Conservation (phyloP, 2,888 invertebrate species). For the Troides helena region DNA sequence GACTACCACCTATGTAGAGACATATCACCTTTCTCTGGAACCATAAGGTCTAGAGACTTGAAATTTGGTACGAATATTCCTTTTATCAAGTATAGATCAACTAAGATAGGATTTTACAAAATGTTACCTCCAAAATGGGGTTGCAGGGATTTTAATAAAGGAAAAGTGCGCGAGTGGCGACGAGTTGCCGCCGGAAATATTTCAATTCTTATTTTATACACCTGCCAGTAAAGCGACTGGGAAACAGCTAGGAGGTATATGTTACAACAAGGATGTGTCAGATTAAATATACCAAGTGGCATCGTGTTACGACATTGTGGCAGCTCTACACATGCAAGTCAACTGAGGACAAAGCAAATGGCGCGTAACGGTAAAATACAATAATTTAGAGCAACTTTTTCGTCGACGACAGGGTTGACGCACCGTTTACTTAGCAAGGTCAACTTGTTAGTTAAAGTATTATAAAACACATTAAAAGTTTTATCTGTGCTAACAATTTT, state of each 20-base stretch:
- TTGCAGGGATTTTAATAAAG: too few relatives aligned
- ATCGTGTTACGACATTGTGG: conserved; percentile 5
- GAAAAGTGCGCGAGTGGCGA: too few relatives aligned
- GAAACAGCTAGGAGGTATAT: neutral
- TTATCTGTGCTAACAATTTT: neutral
- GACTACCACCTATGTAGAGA: too few relatives aligned
- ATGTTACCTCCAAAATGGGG: too few relatives aligned
- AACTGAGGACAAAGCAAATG: conserved; percentile 26
- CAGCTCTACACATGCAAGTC: conserved; percentile 2
- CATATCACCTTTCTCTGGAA: too few relatives aligned
- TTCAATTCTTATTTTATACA: too few relatives aligned
- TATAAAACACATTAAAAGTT: conserved; percentile 1
- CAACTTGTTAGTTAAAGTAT: conserved; percentile 21
- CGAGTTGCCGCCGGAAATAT: too few relatives aligned
- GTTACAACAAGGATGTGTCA: neutral
- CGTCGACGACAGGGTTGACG: conserved; percentile 29
- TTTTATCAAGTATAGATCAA: too few relatives aligned
- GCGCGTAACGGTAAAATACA: conserved; percentile 28
- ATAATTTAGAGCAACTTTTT: conserved; percentile 28
- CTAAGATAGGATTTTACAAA: too few relatives aligned
- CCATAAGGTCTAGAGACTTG: too few relatives aligned
- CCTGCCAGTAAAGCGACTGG: too few relatives aligned
- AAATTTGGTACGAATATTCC: too few relatives aligned
- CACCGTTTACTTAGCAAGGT: conserved; percentile 28
- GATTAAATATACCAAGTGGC: conserved; percentile 1